Percentiles rank a stretch among this genome's conserved stretches.
These are phyloP conservation scores for Drosophila falleni DNA, from an alignment of 2,888 invertebrate genomes.

Conservation along the genomic window DNA sequence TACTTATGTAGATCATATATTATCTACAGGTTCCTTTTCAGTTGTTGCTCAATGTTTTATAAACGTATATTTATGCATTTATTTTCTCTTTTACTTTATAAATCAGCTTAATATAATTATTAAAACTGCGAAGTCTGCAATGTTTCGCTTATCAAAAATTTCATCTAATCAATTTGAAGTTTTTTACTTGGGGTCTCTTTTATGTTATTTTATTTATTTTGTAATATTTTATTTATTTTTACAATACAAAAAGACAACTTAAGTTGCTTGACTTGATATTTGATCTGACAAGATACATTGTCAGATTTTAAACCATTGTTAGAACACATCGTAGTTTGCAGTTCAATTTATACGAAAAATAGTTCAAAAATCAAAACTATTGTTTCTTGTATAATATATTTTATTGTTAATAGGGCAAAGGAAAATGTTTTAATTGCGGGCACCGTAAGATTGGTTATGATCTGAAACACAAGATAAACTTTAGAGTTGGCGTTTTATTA, in stretches of 20 bases:
- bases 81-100: slow-evolving; percentile 44
- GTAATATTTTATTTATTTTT: slow-evolving; percentile 20
- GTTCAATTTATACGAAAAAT: slow-evolving; percentile 45
- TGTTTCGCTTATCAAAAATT: slow-evolving; percentile 70
- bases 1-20: slow-evolving; percentile 70
- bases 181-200: slow-evolving; percentile 13
- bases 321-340: slow-evolving; percentile 76
- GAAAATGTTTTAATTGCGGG: slow-evolving; percentile 41
- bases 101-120: slow-evolving; percentile 62
- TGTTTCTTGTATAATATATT: slow-evolving; percentile 1
- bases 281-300: slow-evolving; percentile 58
- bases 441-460: slow-evolving; percentile 15
- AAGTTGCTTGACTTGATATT: slow-evolving; percentile 56
- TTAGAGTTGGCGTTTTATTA: slow-evolving; percentile 11
- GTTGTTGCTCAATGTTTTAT: slow-evolving; percentile 59
- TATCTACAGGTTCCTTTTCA: slow-evolving; percentile 74
- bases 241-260: slow-evolving; percentile 58
- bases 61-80: slow-evolving; percentile 48
- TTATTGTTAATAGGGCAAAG: slow-evolving; percentile 5
- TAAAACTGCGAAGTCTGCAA: slow-evolving; percentile 64
- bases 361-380: slow-evolving; percentile 28
- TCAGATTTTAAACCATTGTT: slow-evolving; percentile 70
- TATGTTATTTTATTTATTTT: slow-evolving; percentile 13
- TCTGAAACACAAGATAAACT: slow-evolving; percentile 18
- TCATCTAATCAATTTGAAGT: slow-evolving; percentile 46